Evolutionary conservation across 2,888 invertebrate species (phyloP), one percentile per base, ranked within the genome.

Genomic region (Andricus quercusramuli): DNA sequence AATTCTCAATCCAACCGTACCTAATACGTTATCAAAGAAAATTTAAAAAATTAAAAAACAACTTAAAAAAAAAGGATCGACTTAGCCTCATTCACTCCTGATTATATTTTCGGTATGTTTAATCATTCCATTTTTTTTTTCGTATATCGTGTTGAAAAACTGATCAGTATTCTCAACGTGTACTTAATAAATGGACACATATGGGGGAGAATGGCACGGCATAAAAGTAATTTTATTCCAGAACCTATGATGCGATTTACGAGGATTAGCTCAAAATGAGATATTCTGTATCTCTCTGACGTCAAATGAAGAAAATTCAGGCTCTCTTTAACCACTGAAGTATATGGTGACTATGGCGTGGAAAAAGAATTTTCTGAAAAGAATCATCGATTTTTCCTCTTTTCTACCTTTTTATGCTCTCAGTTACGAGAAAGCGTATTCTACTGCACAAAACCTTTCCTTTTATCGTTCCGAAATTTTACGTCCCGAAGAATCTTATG

Each of bases 341-440:
- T 3, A n/a, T 32, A n/a, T 32, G 47, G 44, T 20, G 11, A 29
- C 20, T 37, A 37, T 37, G 6, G 3, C 20, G 20, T 32, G n/a
- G 70, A 56, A 51, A 32, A 32, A n/a, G 32, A 32, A 74, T 51
- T 74, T 74, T 56, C 51, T 56, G 20, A 32, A 56, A 56, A 74
- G 70, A 56, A 74, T 74, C 32, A 56, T 74, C 51, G 70, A 74
- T 51, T 74, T 74, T 56, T 13, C 20, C 51, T 47, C 51, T 51
- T 47, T 29, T 25, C 51, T 44, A 2, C 13, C 17, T 11, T 11
- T 11, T 56, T 70, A 70, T 74, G 51, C 47, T 56, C 70, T 32
- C 20, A 29, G 47, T 51, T n/a, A 56, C 13, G 29, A 32, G 51
- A 25, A 56, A 74, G 37, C 56, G 51, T 51, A 74, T 51, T 74